Evolutionary conservation across 2,113 vertebrate genomes (phyloP), one percentile per base, ranked within the genome.

Genomic region (Eublepharis macularius): DNA sequence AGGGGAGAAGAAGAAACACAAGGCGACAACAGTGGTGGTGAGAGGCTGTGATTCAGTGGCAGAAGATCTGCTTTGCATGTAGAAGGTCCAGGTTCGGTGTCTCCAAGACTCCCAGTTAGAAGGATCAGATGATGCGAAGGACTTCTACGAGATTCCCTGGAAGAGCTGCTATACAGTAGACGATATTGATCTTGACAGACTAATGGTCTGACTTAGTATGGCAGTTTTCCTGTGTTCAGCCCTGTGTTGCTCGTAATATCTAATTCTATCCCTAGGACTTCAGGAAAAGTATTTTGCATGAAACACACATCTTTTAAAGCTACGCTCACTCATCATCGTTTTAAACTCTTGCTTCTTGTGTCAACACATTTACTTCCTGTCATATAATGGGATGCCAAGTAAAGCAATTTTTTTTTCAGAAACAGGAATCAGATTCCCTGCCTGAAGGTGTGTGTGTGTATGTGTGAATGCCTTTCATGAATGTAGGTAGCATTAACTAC

Each of bases 401-500:
- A 91, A 92, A 89, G 75, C n/a, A n/a, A n/a, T n/a, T n/a, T n/a
- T n/a, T n/a, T n/a, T 74, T 89, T 89, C 89, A 34, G 90, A 91
- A 92, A 73, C 12, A 81, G 89, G 72, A 83, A 92, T 85, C 87
- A 85, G 86, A 90, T 89, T 88, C 92, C 93, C 92, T 89, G n/a
- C n/a, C n/a, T n/a, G n/a, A n/a, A n/a, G n/a, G n/a, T n/a, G n/a
- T n/a, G n/a, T n/a, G n/a, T n/a, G n/a, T n/a, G n/a, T n/a, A n/a
- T n/a, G n/a, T n/a, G n/a, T 93, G 84, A 85, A 90, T 88, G 90
- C 88, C 86, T 90, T 92, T 92, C 87, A 87, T 91, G 95, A 93
- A 92, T 90, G 76, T 68, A 90, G 91, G 93, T 95, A 93, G 93
- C 94, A 94, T 94, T 95, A 94, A 95, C 87, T 91, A 36, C 92